A percentile compares a stretch with the other conserved stretches of the same genome.
phyloP scores from a whole-genome alignment of 2,888 invertebrate genomes.

The Eupithecia insigniata region DNA sequence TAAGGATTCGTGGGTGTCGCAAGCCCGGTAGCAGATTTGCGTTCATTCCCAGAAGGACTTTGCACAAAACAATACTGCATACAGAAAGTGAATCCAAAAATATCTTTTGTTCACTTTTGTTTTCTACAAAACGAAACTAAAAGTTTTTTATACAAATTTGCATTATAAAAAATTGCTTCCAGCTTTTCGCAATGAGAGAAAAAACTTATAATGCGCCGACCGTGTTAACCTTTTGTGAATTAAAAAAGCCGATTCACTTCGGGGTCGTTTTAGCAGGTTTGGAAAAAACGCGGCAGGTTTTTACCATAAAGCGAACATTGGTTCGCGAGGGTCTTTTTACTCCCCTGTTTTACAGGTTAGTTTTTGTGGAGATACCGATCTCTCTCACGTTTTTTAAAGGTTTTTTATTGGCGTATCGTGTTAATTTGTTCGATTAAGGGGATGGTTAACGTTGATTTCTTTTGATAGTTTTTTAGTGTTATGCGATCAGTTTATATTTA shows the following conservation, averaged over 20 bases:
- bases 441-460: conserved; percentile 68
- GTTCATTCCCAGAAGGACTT: conserved; percentile 71
- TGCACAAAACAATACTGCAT: conserved; percentile 62
- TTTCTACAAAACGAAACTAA: conserved; percentile 51
- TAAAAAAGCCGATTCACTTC: conserved; percentile 34
- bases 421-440: conserved; percentile 73
- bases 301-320: conserved; percentile 63
- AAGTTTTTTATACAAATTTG: conserved; percentile 44
- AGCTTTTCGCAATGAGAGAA: neutral
- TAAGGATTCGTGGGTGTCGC: conserved; percentile 29
- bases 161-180: neutral
- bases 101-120: conserved; percentile 47
- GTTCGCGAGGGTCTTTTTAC: conserved; percentile 64
- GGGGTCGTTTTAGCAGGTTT: conserved; percentile 60
- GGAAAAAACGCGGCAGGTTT: conserved; percentile 71
- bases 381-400: conserved; percentile 78
- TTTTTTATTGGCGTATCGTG: conserved; percentile 62
- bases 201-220: conserved; percentile 9
- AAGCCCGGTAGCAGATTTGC: conserved; percentile 59
- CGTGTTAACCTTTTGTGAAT: conserved; percentile 16
- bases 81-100: conserved; percentile 58
- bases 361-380: conserved; percentile 75
- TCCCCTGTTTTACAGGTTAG: conserved; percentile 53
- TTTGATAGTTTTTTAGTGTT: conserved; percentile 32
- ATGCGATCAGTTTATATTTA: neutral